Conservation (phyloP, 2,113 vertebrate species). For the Motacilla alba region DNA sequence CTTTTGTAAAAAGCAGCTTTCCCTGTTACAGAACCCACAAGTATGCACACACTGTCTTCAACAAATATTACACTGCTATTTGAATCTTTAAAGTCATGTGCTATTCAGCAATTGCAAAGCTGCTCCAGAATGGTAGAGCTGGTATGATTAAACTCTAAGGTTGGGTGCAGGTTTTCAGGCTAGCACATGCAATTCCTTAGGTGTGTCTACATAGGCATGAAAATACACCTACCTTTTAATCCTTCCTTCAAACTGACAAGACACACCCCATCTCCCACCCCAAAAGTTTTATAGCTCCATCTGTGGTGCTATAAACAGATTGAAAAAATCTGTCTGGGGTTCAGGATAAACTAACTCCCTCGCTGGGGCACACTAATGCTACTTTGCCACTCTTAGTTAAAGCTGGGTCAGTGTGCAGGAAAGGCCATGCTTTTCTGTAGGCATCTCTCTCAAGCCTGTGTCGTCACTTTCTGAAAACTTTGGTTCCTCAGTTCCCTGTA, state of each 20-base stretch:
- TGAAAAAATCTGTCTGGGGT: neutral
- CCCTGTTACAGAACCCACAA: neutral
- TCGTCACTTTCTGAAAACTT: neutral
- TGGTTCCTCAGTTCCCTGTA: rapidly evolving
- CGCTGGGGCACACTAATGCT: neutral
- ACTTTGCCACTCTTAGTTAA: neutral
- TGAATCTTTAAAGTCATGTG: neutral
- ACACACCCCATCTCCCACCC: neutral
- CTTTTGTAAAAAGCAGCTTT: neutral
- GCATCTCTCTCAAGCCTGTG: neutral
- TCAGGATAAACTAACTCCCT: neutral
- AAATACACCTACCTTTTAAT: neutral
- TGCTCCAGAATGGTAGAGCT: neutral
- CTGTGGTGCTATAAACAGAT: neutral
- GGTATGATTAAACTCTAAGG: neutral
- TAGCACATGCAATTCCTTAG: neutral
- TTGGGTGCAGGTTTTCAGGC: neutral
- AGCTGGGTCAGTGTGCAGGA: rapidly evolving
- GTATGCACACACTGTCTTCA: neutral
- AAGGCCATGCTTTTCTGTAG: rapidly evolving
- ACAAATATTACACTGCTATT: neutral
- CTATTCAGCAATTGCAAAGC: neutral
- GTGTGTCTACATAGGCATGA: neutral
- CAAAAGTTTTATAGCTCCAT: neutral
- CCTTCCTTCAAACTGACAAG: neutral